These are phyloP conservation scores for Lophius piscatorius DNA, from an alignment of 2,113 vertebrate genomes.

Conservation along the genomic window DNA sequence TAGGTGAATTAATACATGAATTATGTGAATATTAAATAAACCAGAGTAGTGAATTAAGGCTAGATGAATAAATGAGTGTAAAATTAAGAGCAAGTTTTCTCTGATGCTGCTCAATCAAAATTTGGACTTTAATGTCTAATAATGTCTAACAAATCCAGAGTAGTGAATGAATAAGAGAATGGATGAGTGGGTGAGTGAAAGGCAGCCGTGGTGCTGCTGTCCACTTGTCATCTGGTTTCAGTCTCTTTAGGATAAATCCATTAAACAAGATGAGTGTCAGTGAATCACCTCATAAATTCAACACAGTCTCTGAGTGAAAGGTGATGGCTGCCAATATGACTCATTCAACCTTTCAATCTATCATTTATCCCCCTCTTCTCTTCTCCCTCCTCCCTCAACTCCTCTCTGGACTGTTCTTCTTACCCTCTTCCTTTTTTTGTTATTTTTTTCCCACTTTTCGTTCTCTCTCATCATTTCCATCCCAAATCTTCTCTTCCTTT, in stretches of 20 bases:
- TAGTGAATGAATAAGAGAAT: not conserved
- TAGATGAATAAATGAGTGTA: too few species aligned
- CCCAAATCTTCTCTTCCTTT: too few species aligned
- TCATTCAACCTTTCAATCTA: constrained; percentile 64
- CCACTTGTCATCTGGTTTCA: not conserved
- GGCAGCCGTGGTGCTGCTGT: constrained; percentile 12
- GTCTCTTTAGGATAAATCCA: constrained; percentile 35
- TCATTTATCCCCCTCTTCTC: constrained; percentile 11
- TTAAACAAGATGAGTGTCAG: constrained; percentile 32
- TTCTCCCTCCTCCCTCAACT: not conserved
- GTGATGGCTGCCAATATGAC: constrained; percentile 59
- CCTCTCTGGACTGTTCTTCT: not conserved
- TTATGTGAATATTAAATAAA: too few species aligned
- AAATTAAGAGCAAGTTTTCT: too few species aligned
- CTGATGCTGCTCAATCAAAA: too few species aligned
- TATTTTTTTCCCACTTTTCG: not conserved
- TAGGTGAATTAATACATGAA: too few species aligned
- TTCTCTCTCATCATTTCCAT: not conserved
- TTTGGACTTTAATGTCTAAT: too few species aligned
- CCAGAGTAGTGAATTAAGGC: too few species aligned
- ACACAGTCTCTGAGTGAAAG: constrained; percentile 51
- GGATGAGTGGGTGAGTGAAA: not conserved
- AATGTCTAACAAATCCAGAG: too few species aligned
- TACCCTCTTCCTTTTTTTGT: not conserved
- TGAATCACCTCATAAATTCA: constrained; percentile 64